Evolutionary conservation across 2,113 vertebrate species (phyloP), one percentile per base, ranked within the genome.

Genomic region (Ptychochromis oligacanthus): DNA sequence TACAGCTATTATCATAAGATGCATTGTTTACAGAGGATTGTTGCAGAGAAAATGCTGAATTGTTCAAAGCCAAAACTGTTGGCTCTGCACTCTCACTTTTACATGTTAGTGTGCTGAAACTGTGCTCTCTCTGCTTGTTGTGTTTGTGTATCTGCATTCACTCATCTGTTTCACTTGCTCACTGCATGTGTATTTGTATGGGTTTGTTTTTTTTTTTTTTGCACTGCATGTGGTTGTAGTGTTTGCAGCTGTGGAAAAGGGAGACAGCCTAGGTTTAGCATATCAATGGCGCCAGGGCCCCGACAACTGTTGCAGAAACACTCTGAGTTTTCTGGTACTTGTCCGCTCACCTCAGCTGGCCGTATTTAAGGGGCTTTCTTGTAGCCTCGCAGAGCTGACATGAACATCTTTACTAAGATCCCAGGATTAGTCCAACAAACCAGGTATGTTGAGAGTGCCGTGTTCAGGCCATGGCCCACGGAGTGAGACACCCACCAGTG

Each of bases 321-420:
- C 80, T 93, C 52, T 94, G 94, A 93, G 91, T 49, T n/a, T 96
- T 96, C 95, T 83, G 88, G 95, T 70, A 92, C 82, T 79, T 67
- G 77, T 72, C 55, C 52, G 62, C 82, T 88, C 80, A 77, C 83
- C 86, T 82, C 87, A 22, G 22, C 89, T 46, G 34, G 82, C 77
- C 81, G 77, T 96, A 96, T 96, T 96, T 96, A 96, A 96, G 91
- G 89, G 88, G n/a, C 87, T 64, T 86, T 92, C 70, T 88, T 84
- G 86, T 86, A 86, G 84, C 76, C 77, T 91, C 80, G 67, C 91
- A 65, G 91, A 94, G 95, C 95, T 94, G 94, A 95, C 93, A 95
- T 96, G 94, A 95, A 95, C 93, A 96, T 96, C 94, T 96, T 95
- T 87, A 94, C 95, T 93, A 95, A 96, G 79, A 89, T 95, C 92